Percentiles rank a stretch among this genome's conserved stretches.
Conservation (phyloP, 2,797 vertebrate species). For the Triplophysa yarkandensis region DNA sequence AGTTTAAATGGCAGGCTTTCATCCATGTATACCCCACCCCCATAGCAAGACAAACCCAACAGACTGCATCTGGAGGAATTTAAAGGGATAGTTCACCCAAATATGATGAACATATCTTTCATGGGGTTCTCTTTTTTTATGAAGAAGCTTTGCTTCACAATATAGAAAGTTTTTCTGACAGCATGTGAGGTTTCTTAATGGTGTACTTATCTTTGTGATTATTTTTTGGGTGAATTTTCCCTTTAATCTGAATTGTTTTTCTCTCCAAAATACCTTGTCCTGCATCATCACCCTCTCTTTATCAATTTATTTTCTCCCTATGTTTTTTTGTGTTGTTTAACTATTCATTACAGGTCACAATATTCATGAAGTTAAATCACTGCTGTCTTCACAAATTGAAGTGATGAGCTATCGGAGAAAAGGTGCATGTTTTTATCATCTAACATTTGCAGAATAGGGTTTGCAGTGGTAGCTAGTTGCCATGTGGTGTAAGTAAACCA, state of each 20-base stretch:
- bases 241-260: conserved; percentile 15
- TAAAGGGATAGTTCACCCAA: conserved; percentile 9
- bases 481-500: conserved; percentile 24
- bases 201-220: neutral
- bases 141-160: neutral
- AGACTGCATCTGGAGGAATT: conserved; percentile 21
- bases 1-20: conserved; percentile 47
- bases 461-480: conserved; percentile 32
- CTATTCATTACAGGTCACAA: conserved; percentile 71
- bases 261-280: conserved; percentile 28
- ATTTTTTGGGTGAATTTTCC: conserved; percentile 8
- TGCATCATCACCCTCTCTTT: conserved; percentile 49
- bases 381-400: conserved; percentile 68
- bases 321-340: conserved; percentile 62
- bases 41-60: neutral
- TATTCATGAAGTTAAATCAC: conserved; percentile 70
- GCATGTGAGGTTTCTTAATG: neutral
- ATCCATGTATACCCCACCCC: conserved; percentile 13
- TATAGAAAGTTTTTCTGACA: neutral
- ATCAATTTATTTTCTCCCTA: conserved; percentile 49
- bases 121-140: neutral
- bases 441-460: conserved; percentile 45
- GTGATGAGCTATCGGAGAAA: conserved; percentile 67
- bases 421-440: conserved; percentile 72
- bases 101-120: neutral